Evolutionary conservation across 1,140 invertebrate genomes (phyloP).

Genomic region (Meloidogyne floridensis): DNA sequence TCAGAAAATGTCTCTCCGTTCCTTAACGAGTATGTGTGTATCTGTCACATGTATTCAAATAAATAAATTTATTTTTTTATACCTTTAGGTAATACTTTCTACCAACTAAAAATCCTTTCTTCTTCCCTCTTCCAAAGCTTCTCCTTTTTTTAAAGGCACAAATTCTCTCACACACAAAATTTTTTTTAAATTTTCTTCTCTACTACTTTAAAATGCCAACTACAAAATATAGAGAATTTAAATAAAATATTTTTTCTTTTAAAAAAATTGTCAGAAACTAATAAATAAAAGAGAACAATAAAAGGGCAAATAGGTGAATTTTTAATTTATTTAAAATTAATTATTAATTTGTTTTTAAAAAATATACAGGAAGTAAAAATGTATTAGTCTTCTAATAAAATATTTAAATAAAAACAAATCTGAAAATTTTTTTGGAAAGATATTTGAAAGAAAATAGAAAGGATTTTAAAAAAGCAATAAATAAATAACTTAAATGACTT

Average conservation of each 20-base stretch:
- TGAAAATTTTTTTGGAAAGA: too few species aligned
- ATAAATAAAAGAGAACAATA: background rate
- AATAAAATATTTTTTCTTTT: background rate
- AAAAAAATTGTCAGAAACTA: background rate
- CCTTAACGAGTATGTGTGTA: background rate
- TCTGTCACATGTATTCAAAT: background rate
- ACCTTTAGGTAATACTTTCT: background rate
- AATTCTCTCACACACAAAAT: background rate
- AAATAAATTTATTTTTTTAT: background rate
- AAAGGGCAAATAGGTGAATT: too few species aligned
- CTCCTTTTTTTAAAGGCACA: background rate
- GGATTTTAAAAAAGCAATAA: too few species aligned
- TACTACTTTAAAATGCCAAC: background rate
- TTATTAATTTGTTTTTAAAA: too few species aligned
- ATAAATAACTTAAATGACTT: too few species aligned
- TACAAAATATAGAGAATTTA: conserved; percentile 4
- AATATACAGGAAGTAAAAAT: too few species aligned
- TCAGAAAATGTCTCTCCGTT: background rate
- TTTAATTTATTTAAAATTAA: too few species aligned
- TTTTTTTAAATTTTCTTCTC: background rate
- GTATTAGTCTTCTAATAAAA: too few species aligned
- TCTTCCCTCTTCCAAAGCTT: background rate
- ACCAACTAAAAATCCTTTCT: background rate
- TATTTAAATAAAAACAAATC: too few species aligned
- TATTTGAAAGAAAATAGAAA: too few species aligned